phyloP scores from a whole-genome alignment of 2,888 invertebrate species.

The Leptopilina syphax region DNA sequence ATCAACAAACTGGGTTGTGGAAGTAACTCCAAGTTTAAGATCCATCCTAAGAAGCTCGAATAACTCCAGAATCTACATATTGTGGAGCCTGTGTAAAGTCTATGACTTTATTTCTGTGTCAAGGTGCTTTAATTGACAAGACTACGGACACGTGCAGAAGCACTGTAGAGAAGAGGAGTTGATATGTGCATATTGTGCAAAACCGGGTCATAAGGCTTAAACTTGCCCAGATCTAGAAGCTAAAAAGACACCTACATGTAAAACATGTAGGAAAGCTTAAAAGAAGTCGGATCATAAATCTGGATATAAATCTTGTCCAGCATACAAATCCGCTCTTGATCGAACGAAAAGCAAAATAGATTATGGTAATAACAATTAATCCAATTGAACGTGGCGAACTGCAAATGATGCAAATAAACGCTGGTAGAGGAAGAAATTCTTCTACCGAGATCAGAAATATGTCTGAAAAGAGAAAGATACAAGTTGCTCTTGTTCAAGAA shows the following conservation, averaged over 20 bases:
- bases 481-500: constrained; percentile 23
- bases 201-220: neutral
- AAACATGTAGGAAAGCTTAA: too few species aligned
- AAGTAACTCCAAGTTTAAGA: too few species aligned
- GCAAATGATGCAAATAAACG: constrained; percentile 39
- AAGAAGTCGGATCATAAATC: too few species aligned
- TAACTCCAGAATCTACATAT: too few species aligned
- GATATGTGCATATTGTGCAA: constrained; percentile 48
- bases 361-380: neutral
- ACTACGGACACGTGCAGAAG: constrained; percentile 48
- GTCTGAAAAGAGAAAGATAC: neutral
- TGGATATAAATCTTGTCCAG: neutral
- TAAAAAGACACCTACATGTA: too few species aligned
- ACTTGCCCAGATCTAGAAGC: neutral
- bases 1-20: too few species aligned
- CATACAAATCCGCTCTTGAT: neutral
- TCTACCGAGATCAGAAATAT: neutral
- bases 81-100: constrained; percentile 26
- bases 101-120: constrained; percentile 46
- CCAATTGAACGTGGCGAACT: too few species aligned
- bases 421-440: constrained; percentile 1
- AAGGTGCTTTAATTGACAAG: constrained; percentile 55
- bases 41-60: too few species aligned
- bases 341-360: neutral
- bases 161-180: constrained; percentile 41